These are phyloP conservation scores for Pholis gunnellus DNA, from an alignment of 2,113 vertebrate genomes.

Conservation along the genomic window DNA sequence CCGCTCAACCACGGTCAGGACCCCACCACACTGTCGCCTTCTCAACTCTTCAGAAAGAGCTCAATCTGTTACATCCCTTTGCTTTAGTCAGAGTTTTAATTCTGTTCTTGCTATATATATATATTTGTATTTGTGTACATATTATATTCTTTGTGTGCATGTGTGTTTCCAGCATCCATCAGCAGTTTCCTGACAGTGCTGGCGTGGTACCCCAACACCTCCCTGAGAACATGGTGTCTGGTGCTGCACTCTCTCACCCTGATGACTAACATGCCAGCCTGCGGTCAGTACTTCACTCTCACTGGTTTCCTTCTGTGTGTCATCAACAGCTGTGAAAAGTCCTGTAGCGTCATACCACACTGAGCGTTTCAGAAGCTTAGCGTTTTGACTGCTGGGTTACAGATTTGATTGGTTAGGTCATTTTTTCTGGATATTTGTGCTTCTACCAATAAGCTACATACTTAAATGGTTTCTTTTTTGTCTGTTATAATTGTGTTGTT, in stretches of 20 bases:
- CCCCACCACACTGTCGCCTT: background rate
- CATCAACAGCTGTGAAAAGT: background rate
- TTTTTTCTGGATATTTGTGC: background rate
- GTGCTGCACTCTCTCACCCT: conserved; percentile 98
- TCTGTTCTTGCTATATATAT: background rate
- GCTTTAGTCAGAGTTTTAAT: background rate
- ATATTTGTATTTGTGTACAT: background rate
- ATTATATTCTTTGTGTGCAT: background rate
- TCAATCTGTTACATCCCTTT: background rate
- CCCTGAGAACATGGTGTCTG: conserved; percentile 97
- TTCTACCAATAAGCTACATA: background rate
- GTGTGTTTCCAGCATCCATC: conserved; percentile 88
- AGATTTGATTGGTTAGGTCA: too few species aligned
- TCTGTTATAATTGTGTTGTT: background rate
- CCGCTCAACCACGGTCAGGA: conserved; percentile 95
- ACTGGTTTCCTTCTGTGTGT: background rate
- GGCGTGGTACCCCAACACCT: conserved; percentile 98
- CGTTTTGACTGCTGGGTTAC: too few species aligned
- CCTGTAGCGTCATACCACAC: too few species aligned
- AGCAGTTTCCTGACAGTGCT: conserved; percentile 95
- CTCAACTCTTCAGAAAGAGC: background rate
- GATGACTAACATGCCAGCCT: conserved; percentile 98
- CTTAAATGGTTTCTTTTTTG: background rate
- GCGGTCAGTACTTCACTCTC: conserved; percentile 85
- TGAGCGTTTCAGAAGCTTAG: background rate